These are phyloP conservation scores for Nothocercus julius DNA, from an alignment of 2,113 vertebrate genomes.

Conservation along the genomic window DNA sequence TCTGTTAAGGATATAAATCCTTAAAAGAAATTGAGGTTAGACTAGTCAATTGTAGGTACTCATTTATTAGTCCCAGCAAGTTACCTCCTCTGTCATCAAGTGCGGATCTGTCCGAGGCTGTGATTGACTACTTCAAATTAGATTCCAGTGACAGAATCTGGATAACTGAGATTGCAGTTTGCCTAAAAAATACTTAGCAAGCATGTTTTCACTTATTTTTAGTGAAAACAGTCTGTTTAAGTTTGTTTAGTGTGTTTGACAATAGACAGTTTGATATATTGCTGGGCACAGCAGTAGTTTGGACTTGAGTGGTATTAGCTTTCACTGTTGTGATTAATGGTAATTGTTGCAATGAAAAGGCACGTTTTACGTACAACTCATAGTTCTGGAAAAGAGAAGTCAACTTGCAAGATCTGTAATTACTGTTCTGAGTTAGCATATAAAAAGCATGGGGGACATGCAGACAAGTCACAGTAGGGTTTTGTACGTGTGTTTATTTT, in stretches of 20 bases:
- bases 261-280: slow-evolving; percentile 89
- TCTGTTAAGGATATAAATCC: background rate
- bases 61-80: slow-evolving; percentile 65
- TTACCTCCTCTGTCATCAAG: slow-evolving; percentile 54
- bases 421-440: slow-evolving; percentile 80
- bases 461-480: slow-evolving; percentile 69
- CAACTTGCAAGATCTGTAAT: slow-evolving; percentile 83
- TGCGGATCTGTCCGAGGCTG: slow-evolving; percentile 52
- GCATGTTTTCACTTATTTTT: slow-evolving; percentile 80
- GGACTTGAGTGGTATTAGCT: slow-evolving; percentile 86
- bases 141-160: slow-evolving; percentile 74
- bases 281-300: slow-evolving; percentile 86
- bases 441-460: slow-evolving; percentile 73
- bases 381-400: slow-evolving; percentile 84
- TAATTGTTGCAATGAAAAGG: slow-evolving; percentile 87
- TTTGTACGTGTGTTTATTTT: slow-evolving; percentile 58
- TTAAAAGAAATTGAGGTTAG: slow-evolving; percentile 32
- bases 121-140: slow-evolving; percentile 79
- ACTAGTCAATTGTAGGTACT: slow-evolving; percentile 44
- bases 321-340: slow-evolving; percentile 89
- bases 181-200: slow-evolving; percentile 82
- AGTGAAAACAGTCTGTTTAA: slow-evolving; percentile 80
- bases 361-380: slow-evolving; percentile 82
- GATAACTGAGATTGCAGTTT: slow-evolving; percentile 79
- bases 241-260: slow-evolving; percentile 85